phyloP scores from a whole-genome alignment of 2,113 vertebrate species.

The Rhea americana region DNA sequence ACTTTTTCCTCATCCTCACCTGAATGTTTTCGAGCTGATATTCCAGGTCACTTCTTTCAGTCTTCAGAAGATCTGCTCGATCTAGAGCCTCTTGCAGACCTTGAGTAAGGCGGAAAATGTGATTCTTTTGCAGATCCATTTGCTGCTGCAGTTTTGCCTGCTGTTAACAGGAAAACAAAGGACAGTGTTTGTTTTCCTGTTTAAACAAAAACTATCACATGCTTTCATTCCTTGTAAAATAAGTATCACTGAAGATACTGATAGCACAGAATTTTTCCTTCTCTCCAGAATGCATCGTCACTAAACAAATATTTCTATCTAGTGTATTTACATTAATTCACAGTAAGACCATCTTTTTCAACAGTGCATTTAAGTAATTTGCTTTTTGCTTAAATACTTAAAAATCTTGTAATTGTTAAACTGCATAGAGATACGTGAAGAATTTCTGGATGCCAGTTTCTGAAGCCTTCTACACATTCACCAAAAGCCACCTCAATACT shows the following conservation, averaged over 20 bases:
- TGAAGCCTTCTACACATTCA: not conserved
- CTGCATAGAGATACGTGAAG: not conserved
- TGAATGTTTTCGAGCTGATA: slow-evolving; percentile 99
- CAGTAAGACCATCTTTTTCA: not conserved
- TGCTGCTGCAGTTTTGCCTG: slow-evolving; percentile 98
- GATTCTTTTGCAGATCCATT: slow-evolving; percentile 96
- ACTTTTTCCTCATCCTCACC: slow-evolving; percentile 74
- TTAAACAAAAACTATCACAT: not conserved
- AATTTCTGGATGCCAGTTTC: not conserved
- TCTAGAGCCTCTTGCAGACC: slow-evolving; percentile 97
- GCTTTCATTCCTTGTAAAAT: not conserved
- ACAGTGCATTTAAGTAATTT: not conserved
- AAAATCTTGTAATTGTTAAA: not conserved
- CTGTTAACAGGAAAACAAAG: slow-evolving; percentile 71
- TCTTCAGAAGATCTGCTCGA: slow-evolving; percentile 95
- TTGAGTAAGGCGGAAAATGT: slow-evolving; percentile 96
- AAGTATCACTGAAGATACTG: not conserved
- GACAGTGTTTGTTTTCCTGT: not conserved
- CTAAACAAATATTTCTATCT: not conserved
- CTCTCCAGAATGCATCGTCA: not conserved
- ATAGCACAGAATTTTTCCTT: not conserved
- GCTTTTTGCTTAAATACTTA: not conserved
- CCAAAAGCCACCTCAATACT: not conserved
- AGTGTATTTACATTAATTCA: not conserved
- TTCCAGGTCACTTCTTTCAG: slow-evolving; percentile 94